Conservation (phyloP, 1,140 invertebrate genomes). For the Oedothorax gibbosus region DNA sequence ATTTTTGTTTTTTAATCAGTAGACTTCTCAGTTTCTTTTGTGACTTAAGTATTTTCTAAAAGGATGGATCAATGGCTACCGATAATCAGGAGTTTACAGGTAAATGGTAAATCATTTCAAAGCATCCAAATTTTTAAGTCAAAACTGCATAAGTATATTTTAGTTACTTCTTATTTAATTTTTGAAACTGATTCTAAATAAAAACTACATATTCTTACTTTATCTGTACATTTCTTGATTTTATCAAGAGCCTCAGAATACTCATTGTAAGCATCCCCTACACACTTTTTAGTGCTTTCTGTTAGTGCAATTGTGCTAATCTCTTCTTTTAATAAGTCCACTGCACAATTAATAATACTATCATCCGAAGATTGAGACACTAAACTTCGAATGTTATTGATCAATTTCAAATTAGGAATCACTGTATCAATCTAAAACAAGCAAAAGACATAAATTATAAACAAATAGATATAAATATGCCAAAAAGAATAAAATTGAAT, state of each 20-base stretch:
- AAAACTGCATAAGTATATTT: no score
- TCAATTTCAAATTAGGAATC: constrained; percentile 32
- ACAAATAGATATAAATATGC: no score
- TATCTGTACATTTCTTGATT: constrained; percentile 12
- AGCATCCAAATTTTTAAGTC: no score
- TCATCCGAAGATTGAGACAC: constrained; percentile 43
- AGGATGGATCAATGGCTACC: no score
- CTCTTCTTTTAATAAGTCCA: constrained; percentile 18
- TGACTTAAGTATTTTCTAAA: no score
- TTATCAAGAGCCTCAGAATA: constrained; percentile 13
- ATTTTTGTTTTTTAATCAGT: no score
- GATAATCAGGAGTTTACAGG: no score
- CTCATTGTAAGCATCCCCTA: background rate
- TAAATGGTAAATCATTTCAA: no score
- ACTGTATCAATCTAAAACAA: constrained; percentile 40
- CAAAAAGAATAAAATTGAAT: no score
- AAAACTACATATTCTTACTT: background rate
- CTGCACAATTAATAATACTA: constrained; percentile 40
- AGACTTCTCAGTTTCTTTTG: no score
- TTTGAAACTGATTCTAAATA: no score
- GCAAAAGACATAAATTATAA: background rate
- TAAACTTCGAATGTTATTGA: constrained; percentile 32
- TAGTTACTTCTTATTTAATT: no score
- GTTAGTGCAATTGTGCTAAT: background rate
- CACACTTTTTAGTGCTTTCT: background rate